Percentiles rank a stretch among this genome's conserved stretches.
These are phyloP conservation scores for Hypotaenidia okinawae DNA, from an alignment of 2,797 vertebrate genomes.

Conservation along the genomic window DNA sequence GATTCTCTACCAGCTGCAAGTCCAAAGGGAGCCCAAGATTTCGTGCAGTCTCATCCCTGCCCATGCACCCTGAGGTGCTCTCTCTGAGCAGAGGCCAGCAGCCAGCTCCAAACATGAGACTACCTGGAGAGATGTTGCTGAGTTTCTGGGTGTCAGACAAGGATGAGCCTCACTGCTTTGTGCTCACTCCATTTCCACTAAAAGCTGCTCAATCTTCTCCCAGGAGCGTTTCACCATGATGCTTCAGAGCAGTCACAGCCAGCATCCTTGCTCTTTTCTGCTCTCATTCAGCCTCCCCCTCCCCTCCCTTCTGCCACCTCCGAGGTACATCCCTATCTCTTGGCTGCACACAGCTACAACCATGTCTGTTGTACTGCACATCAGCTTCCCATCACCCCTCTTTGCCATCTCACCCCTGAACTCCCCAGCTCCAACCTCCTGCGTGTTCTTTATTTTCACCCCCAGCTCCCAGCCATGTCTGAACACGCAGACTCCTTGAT, in stretches of 20 bases:
- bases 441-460: neutral
- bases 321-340: fast-evolving
- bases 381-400: neutral
- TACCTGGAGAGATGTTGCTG: neutral
- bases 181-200: neutral
- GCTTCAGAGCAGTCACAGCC: neutral
- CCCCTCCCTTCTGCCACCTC: neutral
- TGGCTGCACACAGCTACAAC: neutral
- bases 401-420: neutral
- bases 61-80: fast-evolving
- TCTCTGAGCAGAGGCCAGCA: neutral
- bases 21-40: neutral
- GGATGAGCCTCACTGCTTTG: neutral
- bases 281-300: neutral
- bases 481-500: neutral
- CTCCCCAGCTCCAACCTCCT: neutral
- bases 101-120: neutral
- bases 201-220: neutral
- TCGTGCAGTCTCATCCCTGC: neutral
- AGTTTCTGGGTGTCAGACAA: neutral
- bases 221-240: neutral
- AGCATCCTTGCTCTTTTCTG: neutral
- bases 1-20: neutral
- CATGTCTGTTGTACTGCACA: fast-evolving
- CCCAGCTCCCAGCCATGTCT: neutral